Conservation (phyloP, 2,797 vertebrate species). For the Crocidura indochinensis region DNA sequence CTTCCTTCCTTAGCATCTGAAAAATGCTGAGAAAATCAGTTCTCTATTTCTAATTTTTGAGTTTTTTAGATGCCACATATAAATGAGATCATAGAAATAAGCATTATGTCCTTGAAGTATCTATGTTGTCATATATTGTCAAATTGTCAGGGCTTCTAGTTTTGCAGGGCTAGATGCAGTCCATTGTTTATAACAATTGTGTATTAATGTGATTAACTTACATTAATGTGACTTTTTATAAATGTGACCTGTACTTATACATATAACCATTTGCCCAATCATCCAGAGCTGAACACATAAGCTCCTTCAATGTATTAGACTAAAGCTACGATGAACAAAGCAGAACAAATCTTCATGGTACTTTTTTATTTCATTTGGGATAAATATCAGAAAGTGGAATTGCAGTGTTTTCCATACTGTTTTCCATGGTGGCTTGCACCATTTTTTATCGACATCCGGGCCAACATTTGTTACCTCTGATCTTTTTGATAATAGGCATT, state of each 20-base stretch:
- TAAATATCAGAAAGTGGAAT: not conserved
- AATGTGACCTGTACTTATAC: not conserved
- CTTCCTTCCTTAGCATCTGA: not conserved
- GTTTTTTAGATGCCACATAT: not conserved
- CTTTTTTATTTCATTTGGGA: slow-evolving; percentile 16
- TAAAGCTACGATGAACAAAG: not conserved
- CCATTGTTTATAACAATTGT: not conserved
- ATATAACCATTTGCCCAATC: not conserved
- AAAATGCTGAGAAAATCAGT: not conserved
- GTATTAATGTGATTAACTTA: not conserved
- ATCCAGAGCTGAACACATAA: not conserved
- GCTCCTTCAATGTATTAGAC: slow-evolving; percentile 5
- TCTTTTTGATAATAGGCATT: not conserved
- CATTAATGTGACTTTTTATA: not conserved
- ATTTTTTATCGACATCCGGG: not conserved
- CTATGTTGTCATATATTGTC: not conserved
- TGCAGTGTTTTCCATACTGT: not conserved
- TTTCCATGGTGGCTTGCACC: not conserved
- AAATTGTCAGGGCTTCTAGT: not conserved
- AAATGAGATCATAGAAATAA: not conserved
- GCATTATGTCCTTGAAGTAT: not conserved
- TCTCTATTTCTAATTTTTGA: not conserved
- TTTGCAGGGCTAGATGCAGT: not conserved
- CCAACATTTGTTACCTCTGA: not conserved
- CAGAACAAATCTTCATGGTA: not conserved